A percentile compares a stretch with the other conserved stretches of the same genome.
Evolutionary conservation across 2,113 vertebrate species (phyloP).

Genomic region (Accipiter virgatus): DNA sequence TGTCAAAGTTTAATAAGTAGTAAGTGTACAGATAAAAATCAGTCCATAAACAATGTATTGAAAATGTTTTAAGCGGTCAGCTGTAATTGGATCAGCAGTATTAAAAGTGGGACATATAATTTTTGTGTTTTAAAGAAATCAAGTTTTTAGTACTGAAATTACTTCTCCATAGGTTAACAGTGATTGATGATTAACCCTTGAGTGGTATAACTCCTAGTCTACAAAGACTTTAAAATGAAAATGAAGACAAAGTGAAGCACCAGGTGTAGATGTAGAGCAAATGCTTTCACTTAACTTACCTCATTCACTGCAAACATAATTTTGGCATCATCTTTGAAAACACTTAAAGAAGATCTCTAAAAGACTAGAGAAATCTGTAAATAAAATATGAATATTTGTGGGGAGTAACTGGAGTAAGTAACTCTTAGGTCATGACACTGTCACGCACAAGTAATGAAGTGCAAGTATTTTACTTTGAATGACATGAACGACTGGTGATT

Average conservation of each 20-base stretch:
- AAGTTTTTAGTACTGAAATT: neutral
- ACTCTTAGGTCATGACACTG: neutral
- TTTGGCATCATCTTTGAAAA: neutral
- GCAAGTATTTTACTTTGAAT: neutral
- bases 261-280: neutral
- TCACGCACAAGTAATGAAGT: neutral
- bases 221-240: neutral
- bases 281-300: neutral
- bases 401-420: conserved; percentile 44
- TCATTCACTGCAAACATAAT: neutral
- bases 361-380: conserved; percentile 29
- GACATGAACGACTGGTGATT: neutral
- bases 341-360: neutral
- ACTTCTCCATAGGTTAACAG: neutral
- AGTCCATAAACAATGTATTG: neutral
- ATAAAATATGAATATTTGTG: conserved; percentile 7
- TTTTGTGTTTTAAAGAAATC: neutral
- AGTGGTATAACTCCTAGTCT: neutral
- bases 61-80: neutral
- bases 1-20: neutral
- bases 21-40: neutral
- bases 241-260: neutral
- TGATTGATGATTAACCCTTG: neutral
- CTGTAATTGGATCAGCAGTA: neutral
- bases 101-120: fast-evolving